phyloP scores from a whole-genome alignment of 2,113 vertebrate genomes.

The Varanus salvator region DNA sequence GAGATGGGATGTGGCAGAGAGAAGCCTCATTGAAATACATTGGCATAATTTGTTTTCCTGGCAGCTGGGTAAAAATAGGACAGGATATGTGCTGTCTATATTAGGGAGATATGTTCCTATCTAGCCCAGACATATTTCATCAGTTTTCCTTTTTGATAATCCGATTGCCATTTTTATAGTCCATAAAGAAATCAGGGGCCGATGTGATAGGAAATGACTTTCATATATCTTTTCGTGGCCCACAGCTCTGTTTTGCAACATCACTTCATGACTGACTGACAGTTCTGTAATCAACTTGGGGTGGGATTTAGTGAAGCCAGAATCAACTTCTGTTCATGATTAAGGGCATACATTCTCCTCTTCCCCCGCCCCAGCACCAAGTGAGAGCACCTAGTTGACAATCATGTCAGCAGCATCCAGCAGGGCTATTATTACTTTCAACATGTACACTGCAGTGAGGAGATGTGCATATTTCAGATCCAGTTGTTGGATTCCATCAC shows the following conservation, averaged over 20 bases:
- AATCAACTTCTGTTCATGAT: constrained; percentile 60
- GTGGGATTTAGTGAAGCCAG: constrained; percentile 53
- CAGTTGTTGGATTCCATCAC: neutral
- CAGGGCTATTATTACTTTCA: neutral
- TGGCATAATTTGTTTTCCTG: constrained; percentile 63
- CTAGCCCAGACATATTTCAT: constrained; percentile 65
- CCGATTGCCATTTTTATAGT: constrained; percentile 64
- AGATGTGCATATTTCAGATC: neutral
- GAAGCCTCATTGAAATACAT: constrained; percentile 59
- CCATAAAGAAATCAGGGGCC: constrained; percentile 47
- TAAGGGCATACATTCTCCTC: constrained; percentile 49
- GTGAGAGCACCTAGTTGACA: neutral
- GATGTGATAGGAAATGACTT: constrained; percentile 69
- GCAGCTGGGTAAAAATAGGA: constrained; percentile 63
- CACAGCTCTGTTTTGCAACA: constrained; percentile 60
- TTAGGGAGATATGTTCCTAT: constrained; percentile 39
- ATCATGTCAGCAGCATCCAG: accelerated
- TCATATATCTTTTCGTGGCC: constrained; percentile 47
- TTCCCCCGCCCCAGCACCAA: constrained; percentile 10
- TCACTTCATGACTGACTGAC: constrained; percentile 61
- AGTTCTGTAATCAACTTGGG: constrained; percentile 65
- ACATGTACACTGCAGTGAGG: neutral
- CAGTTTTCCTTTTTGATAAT: constrained; percentile 62
- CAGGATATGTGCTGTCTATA: constrained; percentile 39
- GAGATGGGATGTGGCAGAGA: neutral